phyloP scores from a whole-genome alignment of 1,140 invertebrate species.

The Alviniconcha marisindica region DNA sequence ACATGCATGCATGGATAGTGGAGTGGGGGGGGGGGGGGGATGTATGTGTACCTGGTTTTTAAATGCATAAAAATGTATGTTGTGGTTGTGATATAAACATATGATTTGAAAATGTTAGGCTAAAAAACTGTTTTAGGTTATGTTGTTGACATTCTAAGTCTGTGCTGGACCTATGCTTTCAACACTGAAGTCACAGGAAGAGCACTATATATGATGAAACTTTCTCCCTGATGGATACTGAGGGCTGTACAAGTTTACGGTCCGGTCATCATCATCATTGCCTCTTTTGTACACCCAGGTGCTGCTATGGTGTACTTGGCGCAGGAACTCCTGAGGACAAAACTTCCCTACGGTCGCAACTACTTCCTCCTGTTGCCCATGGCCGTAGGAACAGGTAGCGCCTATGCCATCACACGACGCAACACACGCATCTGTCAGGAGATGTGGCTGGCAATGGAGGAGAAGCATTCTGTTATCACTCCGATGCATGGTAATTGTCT shows the following conservation, averaged over 20 bases:
- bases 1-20: not conserved
- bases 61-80: too few species aligned
- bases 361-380: constrained; percentile 51
- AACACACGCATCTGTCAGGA: constrained; percentile 57
- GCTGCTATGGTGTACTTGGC: constrained; percentile 52
- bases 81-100: not conserved
- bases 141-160: not conserved
- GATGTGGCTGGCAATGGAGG: constrained; percentile 66
- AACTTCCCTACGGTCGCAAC: constrained; percentile 42
- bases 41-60: too few species aligned
- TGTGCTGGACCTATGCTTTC: too few species aligned
- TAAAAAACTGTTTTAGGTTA: not conserved
- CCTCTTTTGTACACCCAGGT: constrained; percentile 35
- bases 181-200: too few species aligned
- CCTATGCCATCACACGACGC: constrained; percentile 48
- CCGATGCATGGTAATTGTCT: constrained; percentile 42
- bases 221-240: too few species aligned
- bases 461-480: constrained; percentile 57
- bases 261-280: not conserved
- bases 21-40: not conserved
- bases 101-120: not conserved
- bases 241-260: too few species aligned
- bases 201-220: too few species aligned
- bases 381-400: constrained; percentile 39
- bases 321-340: constrained; percentile 50